Percentiles rank a stretch among this genome's conserved stretches.
Evolutionary conservation across 2,888 invertebrate species (phyloP).

Genomic region (Caenorhabditis doughertyi): DNA sequence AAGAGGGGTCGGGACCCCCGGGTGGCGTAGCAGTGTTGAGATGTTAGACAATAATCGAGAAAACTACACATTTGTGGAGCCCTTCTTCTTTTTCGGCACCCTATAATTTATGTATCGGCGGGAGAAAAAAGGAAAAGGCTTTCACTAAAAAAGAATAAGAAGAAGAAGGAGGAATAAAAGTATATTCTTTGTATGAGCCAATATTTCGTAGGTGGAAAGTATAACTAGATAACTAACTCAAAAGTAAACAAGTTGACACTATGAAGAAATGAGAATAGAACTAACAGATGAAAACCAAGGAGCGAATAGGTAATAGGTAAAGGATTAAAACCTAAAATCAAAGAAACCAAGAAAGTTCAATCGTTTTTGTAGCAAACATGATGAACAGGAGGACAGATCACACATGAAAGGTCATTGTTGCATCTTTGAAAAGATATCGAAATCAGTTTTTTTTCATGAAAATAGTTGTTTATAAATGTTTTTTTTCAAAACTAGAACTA

Average conservation of each 20-base stretch:
- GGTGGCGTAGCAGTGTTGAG: conserved; percentile 5
- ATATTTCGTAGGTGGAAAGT: conserved; percentile 14
- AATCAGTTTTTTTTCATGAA: background rate
- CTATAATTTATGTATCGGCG: conserved; percentile 53
- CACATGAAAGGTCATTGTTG: conserved; percentile 17
- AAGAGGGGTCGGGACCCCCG: background rate
- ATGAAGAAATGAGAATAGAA: background rate
- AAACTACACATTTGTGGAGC: conserved; percentile 41
- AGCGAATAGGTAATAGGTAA: background rate
- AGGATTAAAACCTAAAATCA: background rate
- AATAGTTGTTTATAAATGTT: too few relatives aligned
- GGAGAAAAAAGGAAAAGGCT: background rate
- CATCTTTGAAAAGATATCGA: conserved; percentile 1
- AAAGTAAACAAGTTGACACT: conserved; percentile 11
- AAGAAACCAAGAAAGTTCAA: background rate
- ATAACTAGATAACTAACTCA: background rate
- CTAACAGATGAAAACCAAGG: background rate
- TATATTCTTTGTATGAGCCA: conserved; percentile 5
- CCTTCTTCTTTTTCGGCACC: conserved; percentile 29
- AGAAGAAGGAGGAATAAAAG: conserved; percentile 6
- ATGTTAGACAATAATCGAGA: conserved; percentile 53
- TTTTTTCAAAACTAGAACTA: conserved; percentile 2
- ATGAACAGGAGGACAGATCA: conserved; percentile 16
- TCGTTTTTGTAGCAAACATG: background rate
- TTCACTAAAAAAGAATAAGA: background rate